Evolutionary conservation across 2,888 invertebrate species (phyloP).

Genomic region (Chrysodeixis includens): DNA sequence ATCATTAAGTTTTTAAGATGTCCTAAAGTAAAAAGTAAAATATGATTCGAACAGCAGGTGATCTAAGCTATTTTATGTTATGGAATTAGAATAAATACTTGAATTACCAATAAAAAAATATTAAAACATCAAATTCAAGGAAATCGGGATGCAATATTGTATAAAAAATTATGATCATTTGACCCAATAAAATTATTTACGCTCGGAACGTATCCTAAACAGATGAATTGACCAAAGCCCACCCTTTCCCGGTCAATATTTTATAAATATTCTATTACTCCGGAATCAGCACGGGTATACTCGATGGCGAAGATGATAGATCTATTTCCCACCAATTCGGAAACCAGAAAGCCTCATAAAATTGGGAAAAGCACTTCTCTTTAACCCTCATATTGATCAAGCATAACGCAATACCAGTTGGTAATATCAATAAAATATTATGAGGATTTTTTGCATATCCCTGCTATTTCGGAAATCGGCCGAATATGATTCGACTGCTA

Average conservation of each 20-base stretch:
- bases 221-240: neutral
- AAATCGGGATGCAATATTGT: too few species aligned
- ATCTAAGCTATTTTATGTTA: too few species aligned
- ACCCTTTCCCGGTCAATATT: neutral
- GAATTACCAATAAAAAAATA: too few species aligned
- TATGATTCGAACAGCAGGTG: too few species aligned
- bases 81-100: too few species aligned
- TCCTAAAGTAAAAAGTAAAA: neutral
- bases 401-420: slow-evolving; percentile 40
- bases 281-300: slow-evolving; percentile 14
- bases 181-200: neutral
- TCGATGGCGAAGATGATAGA: slow-evolving; percentile 23
- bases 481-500: slow-evolving; percentile 45
- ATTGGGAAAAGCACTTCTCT: slow-evolving; percentile 33
- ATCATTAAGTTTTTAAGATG: neutral
- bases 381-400: slow-evolving; percentile 42
- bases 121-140: too few species aligned
- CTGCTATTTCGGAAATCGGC: slow-evolving; percentile 38
- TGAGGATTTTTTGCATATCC: slow-evolving; percentile 60
- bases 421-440: slow-evolving; percentile 69
- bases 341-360: slow-evolving; percentile 43
- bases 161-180: too few species aligned
- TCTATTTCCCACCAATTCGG: slow-evolving; percentile 30
- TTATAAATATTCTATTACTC: slow-evolving; percentile 19
- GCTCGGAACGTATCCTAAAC: neutral